These are phyloP conservation scores for Pao palembangensis DNA, from an alignment of 2,113 vertebrate genomes.

Conservation along the genomic window DNA sequence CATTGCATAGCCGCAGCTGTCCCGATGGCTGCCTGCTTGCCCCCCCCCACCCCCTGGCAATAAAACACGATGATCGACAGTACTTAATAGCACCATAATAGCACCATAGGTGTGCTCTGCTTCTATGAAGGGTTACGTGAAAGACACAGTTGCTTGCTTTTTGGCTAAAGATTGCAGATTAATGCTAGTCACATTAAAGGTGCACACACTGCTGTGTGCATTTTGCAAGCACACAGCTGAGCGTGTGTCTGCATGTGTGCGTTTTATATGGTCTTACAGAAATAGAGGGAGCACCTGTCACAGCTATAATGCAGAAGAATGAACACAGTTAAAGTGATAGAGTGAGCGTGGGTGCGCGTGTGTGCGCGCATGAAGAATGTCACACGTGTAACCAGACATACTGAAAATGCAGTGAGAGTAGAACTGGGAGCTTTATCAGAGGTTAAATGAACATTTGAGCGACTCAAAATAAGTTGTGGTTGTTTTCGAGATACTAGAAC, in stretches of 20 bases:
- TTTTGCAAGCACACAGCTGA: slow-evolving; percentile 24
- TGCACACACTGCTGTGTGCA: background rate
- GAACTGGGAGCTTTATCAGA: slow-evolving; percentile 9
- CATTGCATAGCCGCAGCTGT: slow-evolving; percentile 80
- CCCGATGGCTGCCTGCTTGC: slow-evolving; percentile 72
- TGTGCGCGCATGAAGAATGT: slow-evolving; percentile 51
- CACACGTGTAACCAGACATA: slow-evolving; percentile 48
- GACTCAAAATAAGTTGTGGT: slow-evolving; percentile 34
- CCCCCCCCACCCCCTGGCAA: slow-evolving; percentile 40
- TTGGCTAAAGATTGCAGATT: background rate
- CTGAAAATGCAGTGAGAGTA: slow-evolving; percentile 49
- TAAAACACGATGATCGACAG: slow-evolving; percentile 2
- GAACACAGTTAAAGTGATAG: slow-evolving; percentile 63
- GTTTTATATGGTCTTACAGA: slow-evolving; percentile 59
- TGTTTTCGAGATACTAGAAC: slow-evolving; percentile 12
- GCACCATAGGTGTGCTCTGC: slow-evolving; percentile 43
- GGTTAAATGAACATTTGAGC: slow-evolving; percentile 25
- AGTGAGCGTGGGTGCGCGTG: slow-evolving; percentile 7
- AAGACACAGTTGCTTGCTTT: background rate
- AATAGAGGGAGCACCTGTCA: slow-evolving; percentile 79
- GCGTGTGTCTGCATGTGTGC: slow-evolving; percentile 34
- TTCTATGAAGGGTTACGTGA: background rate
- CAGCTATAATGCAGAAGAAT: slow-evolving; percentile 61
- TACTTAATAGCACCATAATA: slow-evolving; percentile 36
- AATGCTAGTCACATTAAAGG: background rate